These are phyloP conservation scores for Oscheius onirici DNA, from an alignment of 2,888 invertebrate species.

Conservation along the genomic window DNA sequence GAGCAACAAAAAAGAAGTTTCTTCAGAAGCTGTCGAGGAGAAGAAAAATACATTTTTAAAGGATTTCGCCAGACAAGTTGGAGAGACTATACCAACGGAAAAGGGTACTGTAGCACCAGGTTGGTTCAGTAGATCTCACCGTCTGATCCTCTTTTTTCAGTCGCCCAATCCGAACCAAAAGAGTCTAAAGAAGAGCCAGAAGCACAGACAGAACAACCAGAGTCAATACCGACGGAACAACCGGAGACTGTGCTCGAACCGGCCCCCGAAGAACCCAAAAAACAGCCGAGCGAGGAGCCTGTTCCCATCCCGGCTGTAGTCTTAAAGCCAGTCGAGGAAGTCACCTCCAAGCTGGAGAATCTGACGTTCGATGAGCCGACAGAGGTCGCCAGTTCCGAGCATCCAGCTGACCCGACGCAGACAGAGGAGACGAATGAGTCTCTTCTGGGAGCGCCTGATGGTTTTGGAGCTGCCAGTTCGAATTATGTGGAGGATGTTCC, in stretches of 20 bases:
- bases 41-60: not conserved
- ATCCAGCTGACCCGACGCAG: not conserved
- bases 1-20: not conserved
- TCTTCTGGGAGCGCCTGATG: not conserved
- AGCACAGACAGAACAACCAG: not conserved
- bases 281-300: not conserved
- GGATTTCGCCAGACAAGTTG: conserved; percentile 2
- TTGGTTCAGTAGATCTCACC: conserved; percentile 78
- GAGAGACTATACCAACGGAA: not conserved
- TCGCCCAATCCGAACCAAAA: conserved; percentile 15
- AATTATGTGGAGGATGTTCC: conserved; percentile 6
- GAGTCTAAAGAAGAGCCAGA: not conserved
- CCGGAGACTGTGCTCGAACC: not conserved
- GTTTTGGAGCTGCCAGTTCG: not conserved
- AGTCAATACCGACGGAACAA: not conserved
- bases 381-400: not conserved
- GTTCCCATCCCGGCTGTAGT: not conserved
- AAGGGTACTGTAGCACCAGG: not conserved
- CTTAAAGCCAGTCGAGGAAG: not conserved
- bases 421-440: conserved; percentile 10
- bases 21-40: not conserved
- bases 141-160: conserved; percentile 79
- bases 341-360: conserved; percentile 7
- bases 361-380: not conserved
- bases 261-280: not conserved